phyloP scores from a whole-genome alignment of 2,113 vertebrate genomes.

The Phrynocephalus versicolor region DNA sequence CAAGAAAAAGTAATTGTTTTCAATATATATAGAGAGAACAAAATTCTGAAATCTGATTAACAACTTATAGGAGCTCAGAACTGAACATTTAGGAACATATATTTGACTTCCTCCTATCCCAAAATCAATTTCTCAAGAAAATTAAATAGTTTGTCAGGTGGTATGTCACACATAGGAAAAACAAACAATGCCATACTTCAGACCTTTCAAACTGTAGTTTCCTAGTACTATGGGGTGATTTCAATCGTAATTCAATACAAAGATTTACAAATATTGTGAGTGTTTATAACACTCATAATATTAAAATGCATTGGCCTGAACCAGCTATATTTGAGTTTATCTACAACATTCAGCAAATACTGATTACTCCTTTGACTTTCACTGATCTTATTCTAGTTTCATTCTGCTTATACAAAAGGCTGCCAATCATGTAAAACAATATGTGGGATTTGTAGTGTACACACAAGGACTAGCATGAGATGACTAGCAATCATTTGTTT shows the following conservation, averaged over 20 bases:
- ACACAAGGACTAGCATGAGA: neutral
- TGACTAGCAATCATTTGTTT: neutral
- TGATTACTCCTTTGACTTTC: slow-evolving; percentile 5
- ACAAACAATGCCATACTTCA: neutral
- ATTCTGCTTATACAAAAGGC: neutral
- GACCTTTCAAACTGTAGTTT: neutral
- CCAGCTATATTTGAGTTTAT: slow-evolving; percentile 1
- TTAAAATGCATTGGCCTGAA: neutral
- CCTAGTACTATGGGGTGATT: neutral
- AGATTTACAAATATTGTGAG: neutral
- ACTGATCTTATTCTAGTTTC: neutral
- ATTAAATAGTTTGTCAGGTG: neutral
- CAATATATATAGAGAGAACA: too few species aligned
- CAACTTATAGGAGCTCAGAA: neutral
- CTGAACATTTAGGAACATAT: neutral
- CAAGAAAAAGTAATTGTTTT: neutral
- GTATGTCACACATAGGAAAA: neutral
- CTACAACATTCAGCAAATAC: neutral
- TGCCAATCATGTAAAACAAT: neutral
- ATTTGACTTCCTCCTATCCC: neutral
- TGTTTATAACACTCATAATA: neutral
- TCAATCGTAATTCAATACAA: neutral
- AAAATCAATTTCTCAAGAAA: neutral
- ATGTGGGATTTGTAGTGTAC: neutral
- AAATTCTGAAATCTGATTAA: neutral